These are phyloP conservation scores for Dione juno DNA, from an alignment of 2,888 invertebrate genomes.

Conservation along the genomic window DNA sequence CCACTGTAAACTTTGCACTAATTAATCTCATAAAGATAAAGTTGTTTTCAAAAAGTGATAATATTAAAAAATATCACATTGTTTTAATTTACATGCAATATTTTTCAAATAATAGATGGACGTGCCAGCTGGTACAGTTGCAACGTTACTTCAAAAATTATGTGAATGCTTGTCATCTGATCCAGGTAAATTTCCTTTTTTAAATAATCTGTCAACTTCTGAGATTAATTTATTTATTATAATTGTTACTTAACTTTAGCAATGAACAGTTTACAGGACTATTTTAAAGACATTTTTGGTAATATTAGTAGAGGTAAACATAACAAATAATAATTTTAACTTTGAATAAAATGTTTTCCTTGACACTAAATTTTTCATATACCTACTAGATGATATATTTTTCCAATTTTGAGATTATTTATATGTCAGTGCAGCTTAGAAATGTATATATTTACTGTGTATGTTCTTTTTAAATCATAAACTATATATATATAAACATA, in stretches of 20 bases:
- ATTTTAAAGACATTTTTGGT: constrained; percentile 40
- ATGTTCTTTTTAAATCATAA: background rate
- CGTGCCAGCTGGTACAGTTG: constrained; percentile 58
- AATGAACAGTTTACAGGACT: constrained; percentile 64
- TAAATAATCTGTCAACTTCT: constrained; percentile 40
- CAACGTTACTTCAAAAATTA: constrained; percentile 70
- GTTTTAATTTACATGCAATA: background rate
- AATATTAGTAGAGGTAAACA: constrained; percentile 8
- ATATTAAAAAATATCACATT: background rate
- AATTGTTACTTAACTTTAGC: constrained; percentile 24
- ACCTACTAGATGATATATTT: background rate
- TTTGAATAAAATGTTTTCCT: background rate
- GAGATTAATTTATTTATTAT: constrained; percentile 38
- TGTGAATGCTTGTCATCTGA: constrained; percentile 71
- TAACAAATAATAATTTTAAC: background rate
- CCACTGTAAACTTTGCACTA: background rate
- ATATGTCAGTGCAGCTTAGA: background rate
- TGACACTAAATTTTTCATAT: background rate
- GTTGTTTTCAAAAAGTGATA: background rate
- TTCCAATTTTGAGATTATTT: background rate
- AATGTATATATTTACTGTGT: background rate
- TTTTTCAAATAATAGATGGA: constrained; percentile 56
- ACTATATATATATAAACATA: background rate
- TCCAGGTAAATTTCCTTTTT: constrained; percentile 62
- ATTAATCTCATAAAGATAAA: background rate